Conservation (phyloP, 1,140 invertebrate species). For the Drosophila obscura region DNA sequence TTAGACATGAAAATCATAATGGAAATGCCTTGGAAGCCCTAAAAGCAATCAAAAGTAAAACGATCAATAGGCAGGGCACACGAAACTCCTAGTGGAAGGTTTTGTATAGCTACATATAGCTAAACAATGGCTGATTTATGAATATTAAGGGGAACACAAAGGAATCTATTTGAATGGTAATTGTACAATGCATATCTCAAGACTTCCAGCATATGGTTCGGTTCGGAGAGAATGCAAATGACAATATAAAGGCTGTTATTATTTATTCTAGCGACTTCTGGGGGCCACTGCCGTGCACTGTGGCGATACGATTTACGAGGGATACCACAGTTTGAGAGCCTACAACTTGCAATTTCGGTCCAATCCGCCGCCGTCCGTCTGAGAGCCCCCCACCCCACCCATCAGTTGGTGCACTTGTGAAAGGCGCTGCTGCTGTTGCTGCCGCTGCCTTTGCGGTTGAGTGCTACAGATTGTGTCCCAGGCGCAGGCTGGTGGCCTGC, state of each 20-base stretch:
- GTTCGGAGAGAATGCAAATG: slow-evolving; percentile 19
- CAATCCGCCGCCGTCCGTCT: background rate
- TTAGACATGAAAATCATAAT: too few relatives aligned
- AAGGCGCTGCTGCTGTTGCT: slow-evolving; percentile 19
- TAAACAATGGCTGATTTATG: slow-evolving; percentile 33
- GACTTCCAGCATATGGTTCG: slow-evolving; percentile 5
- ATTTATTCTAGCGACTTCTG: slow-evolving; percentile 46
- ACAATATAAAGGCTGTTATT: slow-evolving; percentile 43
- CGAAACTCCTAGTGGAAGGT: too few relatives aligned
- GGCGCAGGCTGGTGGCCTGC: slow-evolving; percentile 29
- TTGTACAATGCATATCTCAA: slow-evolving; percentile 10
- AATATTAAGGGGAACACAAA: slow-evolving; percentile 25
- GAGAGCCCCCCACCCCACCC: slow-evolving; percentile 15
- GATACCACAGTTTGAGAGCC: background rate
- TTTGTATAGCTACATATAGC: too few relatives aligned
- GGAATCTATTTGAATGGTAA: slow-evolving; percentile 11
- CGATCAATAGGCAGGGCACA: too few relatives aligned
- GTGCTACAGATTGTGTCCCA: slow-evolving; percentile 42
- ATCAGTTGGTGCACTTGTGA: slow-evolving; percentile 30
- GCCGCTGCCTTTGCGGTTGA: slow-evolving; percentile 24
- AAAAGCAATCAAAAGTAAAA: slow-evolving; percentile 1
- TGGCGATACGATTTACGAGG: slow-evolving; percentile 24
- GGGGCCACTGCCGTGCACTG: background rate
- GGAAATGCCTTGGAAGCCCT: too few relatives aligned
- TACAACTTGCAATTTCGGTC: slow-evolving; percentile 18